Evolutionary conservation across 2,888 invertebrate genomes (phyloP), one percentile per base, ranked within the genome.

Genomic region (Philaethria dido): DNA sequence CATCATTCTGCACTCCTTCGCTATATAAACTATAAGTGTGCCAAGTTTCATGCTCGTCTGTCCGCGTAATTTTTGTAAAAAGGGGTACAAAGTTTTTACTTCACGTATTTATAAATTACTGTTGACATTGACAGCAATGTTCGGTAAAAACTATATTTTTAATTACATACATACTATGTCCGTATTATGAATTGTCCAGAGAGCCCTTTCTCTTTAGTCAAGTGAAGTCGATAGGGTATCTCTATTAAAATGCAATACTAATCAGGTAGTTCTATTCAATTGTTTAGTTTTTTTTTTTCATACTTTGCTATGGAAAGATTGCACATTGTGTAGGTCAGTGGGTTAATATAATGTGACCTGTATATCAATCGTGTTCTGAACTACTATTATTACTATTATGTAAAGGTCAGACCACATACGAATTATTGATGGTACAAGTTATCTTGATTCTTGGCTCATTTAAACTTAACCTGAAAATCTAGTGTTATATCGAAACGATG

Each of bases 251-350:
- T 63, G 39, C 55, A 69, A 65, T 70, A n/a, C 69, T 45, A 66
- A 70, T 64, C 66, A 62, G 54, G 67, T 64, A 71, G n/a, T 71
- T 71, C 71, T 62, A 69, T 71, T 64, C 60, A 67, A 65, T 65
- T 66, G n/a, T 69, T 62, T 64, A 62, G 36, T 39, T 67, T 67
- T 70, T 70, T n/a, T 66, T 72, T 64, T 66, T 44, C 63, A 68
- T 61, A 71, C 66, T 66, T 36, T 64, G 59, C 66, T 64, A 70
- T 62, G 64, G 70, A 68, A 70, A 39, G 72, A 66, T 18, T 70
- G 66, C 47, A 68, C 70, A 68, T 64, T 70, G 66, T 66, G 70
- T 70, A 70, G 70, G 70, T 68, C 61, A 64, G 52, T 68, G 48
- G 54, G 20, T 62, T 16, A 0, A 5, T 44, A 36, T 9, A 62